Evolutionary conservation across 1,140 invertebrate genomes (phyloP).

Genomic region (Prorops nasuta): DNA sequence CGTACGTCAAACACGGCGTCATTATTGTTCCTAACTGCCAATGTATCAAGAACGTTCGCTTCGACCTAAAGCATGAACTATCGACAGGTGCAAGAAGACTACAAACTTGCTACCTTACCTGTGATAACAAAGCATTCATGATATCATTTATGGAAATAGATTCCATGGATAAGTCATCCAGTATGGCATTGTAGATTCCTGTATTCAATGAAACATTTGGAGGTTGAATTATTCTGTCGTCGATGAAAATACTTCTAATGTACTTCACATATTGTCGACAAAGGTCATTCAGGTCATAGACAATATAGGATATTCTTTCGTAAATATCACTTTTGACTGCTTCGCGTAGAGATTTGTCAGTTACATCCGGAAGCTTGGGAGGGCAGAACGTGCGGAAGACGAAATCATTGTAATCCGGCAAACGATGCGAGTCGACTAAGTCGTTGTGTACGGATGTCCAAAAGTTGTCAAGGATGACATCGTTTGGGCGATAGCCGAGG

Average conservation of each 20-base stretch:
- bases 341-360: constrained; percentile 38
- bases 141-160: constrained; percentile 48
- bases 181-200: constrained; percentile 39
- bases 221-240: constrained; percentile 36
- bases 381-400: constrained; percentile 53
- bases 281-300: constrained; percentile 59
- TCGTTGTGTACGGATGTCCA: constrained; percentile 24
- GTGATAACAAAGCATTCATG: constrained; percentile 51
- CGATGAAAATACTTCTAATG: constrained; percentile 51
- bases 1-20: too few species aligned
- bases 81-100: too few species aligned
- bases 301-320: constrained; percentile 53
- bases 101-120: too few species aligned
- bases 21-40: too few species aligned
- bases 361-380: constrained; percentile 26
- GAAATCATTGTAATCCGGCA: constrained; percentile 46
- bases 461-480: constrained; percentile 30
- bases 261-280: constrained; percentile 53
- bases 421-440: constrained; percentile 32
- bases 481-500: constrained; percentile 11
- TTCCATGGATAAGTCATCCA: constrained; percentile 50
- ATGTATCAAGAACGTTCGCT: too few species aligned
- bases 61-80: too few species aligned
- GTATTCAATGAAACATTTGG: constrained; percentile 17
- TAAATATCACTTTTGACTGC: constrained; percentile 49